These are phyloP conservation scores for Crocidura indochinensis DNA, from an alignment of 2,797 vertebrate genomes.

Conservation along the genomic window DNA sequence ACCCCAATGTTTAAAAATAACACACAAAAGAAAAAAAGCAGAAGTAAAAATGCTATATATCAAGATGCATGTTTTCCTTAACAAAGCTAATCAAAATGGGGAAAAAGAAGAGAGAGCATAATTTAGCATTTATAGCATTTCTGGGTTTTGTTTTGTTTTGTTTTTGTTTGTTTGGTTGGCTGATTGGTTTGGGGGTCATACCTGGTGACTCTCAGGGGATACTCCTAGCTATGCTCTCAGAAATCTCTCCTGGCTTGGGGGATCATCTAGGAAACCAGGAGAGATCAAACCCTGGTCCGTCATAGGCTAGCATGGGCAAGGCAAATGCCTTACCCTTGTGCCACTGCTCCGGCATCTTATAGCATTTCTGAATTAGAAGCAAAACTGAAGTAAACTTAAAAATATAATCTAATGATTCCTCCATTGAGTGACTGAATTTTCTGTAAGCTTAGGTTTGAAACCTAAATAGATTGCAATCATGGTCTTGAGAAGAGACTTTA, in stretches of 20 bases:
- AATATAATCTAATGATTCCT: conserved; percentile 87
- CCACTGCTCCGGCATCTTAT: neutral
- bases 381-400: conserved; percentile 78
- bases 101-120: conserved; percentile 32
- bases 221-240: too few relatives aligned
- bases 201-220: too few relatives aligned
- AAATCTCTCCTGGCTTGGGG: too few relatives aligned
- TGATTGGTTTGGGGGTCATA: too few relatives aligned
- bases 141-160: neutral
- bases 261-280: too few relatives aligned
- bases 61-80: conserved; percentile 69
- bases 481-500: conserved; percentile 79
- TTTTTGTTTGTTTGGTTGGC: too few relatives aligned
- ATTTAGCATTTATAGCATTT: conserved; percentile 56
- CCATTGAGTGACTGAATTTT: conserved; percentile 89
- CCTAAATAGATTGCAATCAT: conserved; percentile 81
- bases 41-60: conserved; percentile 20
- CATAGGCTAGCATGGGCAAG: too few relatives aligned
- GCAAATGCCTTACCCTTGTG: too few relatives aligned
- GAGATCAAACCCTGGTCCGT: too few relatives aligned
- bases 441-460: conserved; percentile 83
- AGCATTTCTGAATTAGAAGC: conserved; percentile 73
- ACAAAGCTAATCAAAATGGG: conserved; percentile 71
- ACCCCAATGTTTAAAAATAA: neutral
- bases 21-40: conserved; percentile 3